A percentile compares a stretch with the other conserved stretches of the same genome.
Conservation (phyloP, 1,140 invertebrate species). For the Leptinotarsa texana region DNA sequence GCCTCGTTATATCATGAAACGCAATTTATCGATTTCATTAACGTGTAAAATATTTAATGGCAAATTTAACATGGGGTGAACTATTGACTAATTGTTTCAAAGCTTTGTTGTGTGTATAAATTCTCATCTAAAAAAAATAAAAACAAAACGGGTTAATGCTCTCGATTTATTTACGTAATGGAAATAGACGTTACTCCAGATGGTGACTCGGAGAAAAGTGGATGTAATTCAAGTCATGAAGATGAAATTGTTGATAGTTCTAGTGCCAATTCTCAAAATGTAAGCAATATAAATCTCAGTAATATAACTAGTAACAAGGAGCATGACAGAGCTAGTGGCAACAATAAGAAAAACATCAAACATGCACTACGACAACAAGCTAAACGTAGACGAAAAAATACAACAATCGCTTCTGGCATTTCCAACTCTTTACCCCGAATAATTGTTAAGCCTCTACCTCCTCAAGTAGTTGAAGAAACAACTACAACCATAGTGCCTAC, state of each 20-base stretch:
- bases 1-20: constrained; percentile 28
- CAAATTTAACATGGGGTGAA: constrained; percentile 42
- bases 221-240: constrained; percentile 40
- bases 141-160: constrained; percentile 29
- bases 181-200: constrained; percentile 55
- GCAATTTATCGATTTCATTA: constrained; percentile 25
- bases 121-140: constrained; percentile 20
- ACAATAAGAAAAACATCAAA: constrained; percentile 64
- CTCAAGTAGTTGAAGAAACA: constrained; percentile 60
- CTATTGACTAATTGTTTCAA: constrained; percentile 29
- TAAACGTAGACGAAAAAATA: constrained; percentile 76
- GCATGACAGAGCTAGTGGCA: constrained; percentile 28
- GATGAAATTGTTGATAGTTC: constrained; percentile 41
- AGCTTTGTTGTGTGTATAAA: constrained; percentile 37
- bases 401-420: constrained; percentile 71
- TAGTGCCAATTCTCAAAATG: constrained; percentile 24
- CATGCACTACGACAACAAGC: constrained; percentile 77
- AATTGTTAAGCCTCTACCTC: constrained; percentile 63
- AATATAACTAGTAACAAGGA: constrained; percentile 23
- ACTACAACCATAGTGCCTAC: constrained; percentile 53
- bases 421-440: constrained; percentile 69
- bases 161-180: constrained; percentile 46
- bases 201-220: constrained; percentile 42
- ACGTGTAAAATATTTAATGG: constrained; percentile 31
- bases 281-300: constrained; percentile 28